Evolutionary conservation across 2,113 vertebrate species (phyloP), one percentile per base, ranked within the genome.

Genomic region (Ailurus styani): DNA sequence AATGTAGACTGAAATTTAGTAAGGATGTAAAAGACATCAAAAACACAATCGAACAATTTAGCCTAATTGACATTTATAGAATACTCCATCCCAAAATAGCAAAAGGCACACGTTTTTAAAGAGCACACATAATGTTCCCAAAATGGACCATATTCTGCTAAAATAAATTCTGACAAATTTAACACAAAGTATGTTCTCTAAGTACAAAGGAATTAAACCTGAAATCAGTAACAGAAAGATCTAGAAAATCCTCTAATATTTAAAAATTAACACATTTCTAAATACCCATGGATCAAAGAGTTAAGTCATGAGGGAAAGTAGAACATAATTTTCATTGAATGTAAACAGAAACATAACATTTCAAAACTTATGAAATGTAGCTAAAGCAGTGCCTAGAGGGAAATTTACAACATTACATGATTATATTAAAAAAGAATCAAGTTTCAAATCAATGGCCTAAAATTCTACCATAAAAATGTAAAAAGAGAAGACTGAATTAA

Each of bases 311-410:
- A 90, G 3, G 31, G 12, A 83, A 95, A 85, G 37, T 31, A 93
- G 52, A 90, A 85, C 40, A 81, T 42, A 75, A 93, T 81, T 84
- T 88, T 84, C 88, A 88, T 14, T 89, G 50, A 93, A 87, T 75
- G n/a, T 21, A 93, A 95, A 60, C 20, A 68, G 82, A 96, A 93
- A 50, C 2, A 78, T 27, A 37, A 62, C 13, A 57, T 73, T 37
- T 50, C 34, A 75, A 82, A 93, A 68, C 45, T 42, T 91, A 8
- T 60, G 45, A 82, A 34, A 82, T 89, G 2, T 27, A 97, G 52
- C 68, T 78, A 78, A 91, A 92, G 34, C 40, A 92, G 15, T 87
- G 9, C 47, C 13, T 93, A 66, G 54, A 55, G 21, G 27, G 60
- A 85, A 94, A 83, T 66, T 52, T 82, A 70, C 45, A 87, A 5